Base-by-base conservation (phyloP, 2,113 vertebrate species). In the Ellobius talpinus region DNA sequence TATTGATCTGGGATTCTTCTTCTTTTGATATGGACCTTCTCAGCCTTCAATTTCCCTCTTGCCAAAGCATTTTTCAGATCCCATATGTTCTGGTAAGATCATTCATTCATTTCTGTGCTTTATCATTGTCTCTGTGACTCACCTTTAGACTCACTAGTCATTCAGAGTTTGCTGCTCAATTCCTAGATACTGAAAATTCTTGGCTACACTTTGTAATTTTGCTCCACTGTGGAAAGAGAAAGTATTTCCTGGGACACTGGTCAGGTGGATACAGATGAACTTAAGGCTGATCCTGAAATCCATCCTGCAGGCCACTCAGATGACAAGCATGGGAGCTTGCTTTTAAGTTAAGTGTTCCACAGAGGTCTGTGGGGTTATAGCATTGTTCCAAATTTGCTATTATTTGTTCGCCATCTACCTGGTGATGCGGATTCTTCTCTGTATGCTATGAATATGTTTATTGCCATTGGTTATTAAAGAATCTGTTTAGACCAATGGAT, bases 351-450 rank as follows among this genome's bases (percentile, higher is more conserved):
- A n/a, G 45, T 12, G 50, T 39, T 63, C 36, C n/a, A 14, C 17
- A 50, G 8, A 45, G 1, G 11, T 21, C 14, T 0, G 24, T n/a
- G 11, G 11, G 29, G 1, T 11, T 16, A 1, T 1, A 16, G n/a
- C 13, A 47, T 24, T 58, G 52, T 17, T 39, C 24, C 16, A 33
- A 21, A 73, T 13, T n/a, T 36, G 33, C 21, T 45, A 1, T 36
- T 8, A 7, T 66, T 33, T 24, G 55, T 23, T 47, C 9, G 5
- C 10, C 14, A 1, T 23, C 68, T 76, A 10, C 16, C 11, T 45
- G 33, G 7, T 21, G 55, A 7, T 58, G 19, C 6, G 17, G 17
- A 58, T 58, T 58, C 1, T 17, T 5, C 55, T 58, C 17, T 58
- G 55, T 58, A 5, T 58, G 17, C 55, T 58, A 21, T 58, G 55